Evolutionary conservation across 2,797 vertebrate species (phyloP).

Genomic region (Astyanax mexicanus): DNA sequence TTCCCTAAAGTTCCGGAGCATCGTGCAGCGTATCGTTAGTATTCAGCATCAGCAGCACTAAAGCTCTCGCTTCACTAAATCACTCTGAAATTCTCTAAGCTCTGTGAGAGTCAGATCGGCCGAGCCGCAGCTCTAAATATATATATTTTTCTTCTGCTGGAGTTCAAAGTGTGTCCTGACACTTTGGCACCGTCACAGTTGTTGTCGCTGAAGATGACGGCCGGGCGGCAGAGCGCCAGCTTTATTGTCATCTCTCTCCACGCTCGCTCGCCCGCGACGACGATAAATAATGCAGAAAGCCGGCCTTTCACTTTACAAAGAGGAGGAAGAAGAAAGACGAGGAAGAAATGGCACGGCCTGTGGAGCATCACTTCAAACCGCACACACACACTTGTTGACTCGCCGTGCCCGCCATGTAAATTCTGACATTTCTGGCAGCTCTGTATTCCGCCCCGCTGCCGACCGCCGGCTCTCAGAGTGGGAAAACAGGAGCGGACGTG

Average conservation of each 20-base stretch:
- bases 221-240: background rate
- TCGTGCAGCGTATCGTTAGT: no score
- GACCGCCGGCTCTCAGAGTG: conserved; percentile 37
- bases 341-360: conserved; percentile 14
- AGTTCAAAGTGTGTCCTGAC: background rate
- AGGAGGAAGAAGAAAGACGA: conserved; percentile 41
- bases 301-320: conserved; percentile 1
- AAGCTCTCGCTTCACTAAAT: no score
- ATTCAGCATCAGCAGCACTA: no score
- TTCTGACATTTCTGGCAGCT: conserved; percentile 76
- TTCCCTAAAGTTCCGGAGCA: no score
- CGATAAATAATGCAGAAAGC: conserved; percentile 5
- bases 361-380: conserved; percentile 32
- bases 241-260: background rate
- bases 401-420: conserved; percentile 75
- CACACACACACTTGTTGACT: conserved; percentile 38
- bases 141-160: background rate
- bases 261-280: background rate
- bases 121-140: background rate
- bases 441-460: conserved; percentile 62
- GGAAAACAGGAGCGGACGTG: background rate
- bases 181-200: background rate
- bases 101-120: background rate
- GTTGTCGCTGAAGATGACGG: conserved; percentile 1
- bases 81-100: no score